Conservation (phyloP, 2,888 invertebrate species). For the Crocallis elinguaria region DNA sequence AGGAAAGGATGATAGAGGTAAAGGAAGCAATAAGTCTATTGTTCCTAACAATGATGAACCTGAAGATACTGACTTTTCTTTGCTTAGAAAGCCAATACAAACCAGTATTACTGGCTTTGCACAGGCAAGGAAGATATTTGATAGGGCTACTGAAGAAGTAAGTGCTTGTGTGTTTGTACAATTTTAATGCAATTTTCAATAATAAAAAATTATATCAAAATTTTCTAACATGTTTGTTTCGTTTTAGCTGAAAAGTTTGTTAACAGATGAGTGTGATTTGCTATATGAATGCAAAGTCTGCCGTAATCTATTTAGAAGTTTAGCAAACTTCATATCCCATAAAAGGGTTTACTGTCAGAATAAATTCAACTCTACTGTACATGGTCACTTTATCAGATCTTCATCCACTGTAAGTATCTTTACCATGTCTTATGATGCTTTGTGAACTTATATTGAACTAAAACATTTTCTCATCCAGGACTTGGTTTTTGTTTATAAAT, state of each 20-base stretch:
- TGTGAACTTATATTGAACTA: neutral
- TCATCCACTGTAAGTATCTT: conserved; percentile 71
- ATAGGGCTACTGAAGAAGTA: conserved; percentile 91
- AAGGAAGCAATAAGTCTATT: conserved; percentile 56
- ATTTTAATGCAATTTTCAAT: too few relatives aligned
- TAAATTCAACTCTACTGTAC: conserved; percentile 76
- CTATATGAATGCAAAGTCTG: conserved; percentile 96
- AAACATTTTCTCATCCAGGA: neutral
- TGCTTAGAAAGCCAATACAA: conserved; percentile 87
- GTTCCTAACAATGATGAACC: conserved; percentile 64
- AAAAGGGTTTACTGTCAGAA: conserved; percentile 92
- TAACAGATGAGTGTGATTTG: conserved; percentile 93
- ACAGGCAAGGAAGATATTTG: conserved; percentile 89
- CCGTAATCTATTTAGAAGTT: conserved; percentile 92
- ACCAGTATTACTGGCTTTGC: conserved; percentile 88
- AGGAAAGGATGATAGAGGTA: conserved; percentile 70
- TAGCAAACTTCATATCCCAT: conserved; percentile 95
- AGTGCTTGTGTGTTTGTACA: too few relatives aligned
- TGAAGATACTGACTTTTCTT: conserved; percentile 81
- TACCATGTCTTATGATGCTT: neutral
- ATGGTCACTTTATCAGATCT: conserved; percentile 74
- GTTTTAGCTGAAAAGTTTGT: conserved; percentile 88
- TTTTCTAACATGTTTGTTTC: neutral
- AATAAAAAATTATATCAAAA: too few relatives aligned
- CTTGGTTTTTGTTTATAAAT: neutral